Conservation (phyloP, 2,888 invertebrate species). For the Flexamia atlantica region DNA sequence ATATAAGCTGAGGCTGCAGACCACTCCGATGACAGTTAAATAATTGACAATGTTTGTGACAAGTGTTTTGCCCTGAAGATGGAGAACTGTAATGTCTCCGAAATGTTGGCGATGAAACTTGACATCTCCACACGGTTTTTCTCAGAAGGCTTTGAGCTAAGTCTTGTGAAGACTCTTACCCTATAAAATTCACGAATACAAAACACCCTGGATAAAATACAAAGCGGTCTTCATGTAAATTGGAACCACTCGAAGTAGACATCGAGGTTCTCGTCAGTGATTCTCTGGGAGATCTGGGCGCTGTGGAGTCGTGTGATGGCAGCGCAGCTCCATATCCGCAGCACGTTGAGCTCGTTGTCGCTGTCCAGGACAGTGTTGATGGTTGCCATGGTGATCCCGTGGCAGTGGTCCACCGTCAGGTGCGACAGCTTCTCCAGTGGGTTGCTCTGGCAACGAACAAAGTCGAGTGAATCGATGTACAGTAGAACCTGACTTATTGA, state of each 20-base stretch:
- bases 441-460: too few relatives aligned
- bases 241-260: slow-evolving; percentile 73
- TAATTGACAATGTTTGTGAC: too few relatives aligned
- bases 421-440: slow-evolving; percentile 71
- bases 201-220: not conserved
- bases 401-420: slow-evolving; percentile 72
- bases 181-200: too few relatives aligned
- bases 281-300: slow-evolving; percentile 67
- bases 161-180: not conserved
- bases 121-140: too few relatives aligned
- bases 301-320: slow-evolving; percentile 69
- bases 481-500: too few relatives aligned
- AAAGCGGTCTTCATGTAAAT: not conserved
- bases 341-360: slow-evolving; percentile 71
- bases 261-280: slow-evolving; percentile 71
- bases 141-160: not conserved
- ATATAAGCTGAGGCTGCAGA: too few relatives aligned
- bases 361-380: slow-evolving; percentile 70
- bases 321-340: slow-evolving; percentile 72
- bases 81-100: too few relatives aligned
- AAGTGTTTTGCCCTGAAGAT: too few relatives aligned
- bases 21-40: too few relatives aligned
- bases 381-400: slow-evolving; percentile 68
- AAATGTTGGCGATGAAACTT: too few relatives aligned
- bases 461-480: too few relatives aligned